A percentile compares a stretch with the other conserved stretches of the same genome.
Conservation (phyloP, 1,140 invertebrate species). For the Drosophila kepulauana region DNA sequence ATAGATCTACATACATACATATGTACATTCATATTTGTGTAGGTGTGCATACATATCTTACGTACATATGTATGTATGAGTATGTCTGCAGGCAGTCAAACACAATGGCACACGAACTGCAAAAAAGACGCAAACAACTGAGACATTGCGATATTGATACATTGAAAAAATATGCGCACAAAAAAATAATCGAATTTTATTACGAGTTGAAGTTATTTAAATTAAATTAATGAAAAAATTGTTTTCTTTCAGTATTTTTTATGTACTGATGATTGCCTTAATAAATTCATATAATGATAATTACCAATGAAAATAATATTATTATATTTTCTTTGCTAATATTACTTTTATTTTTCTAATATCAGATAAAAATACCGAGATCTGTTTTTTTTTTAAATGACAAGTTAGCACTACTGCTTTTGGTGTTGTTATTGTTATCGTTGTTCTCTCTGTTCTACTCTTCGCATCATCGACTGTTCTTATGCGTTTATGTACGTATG, state of each 20-base stretch:
- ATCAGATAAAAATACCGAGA: too few relatives aligned
- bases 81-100: slow-evolving; percentile 9
- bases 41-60: slow-evolving; percentile 3
- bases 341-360: too few relatives aligned
- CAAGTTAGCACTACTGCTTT: background rate
- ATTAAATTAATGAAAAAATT: too few relatives aligned
- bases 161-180: too few relatives aligned
- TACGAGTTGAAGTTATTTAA: too few relatives aligned
- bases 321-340: too few relatives aligned
- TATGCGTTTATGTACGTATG: slow-evolving; percentile 26
- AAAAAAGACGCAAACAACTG: slow-evolving; percentile 41
- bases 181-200: too few relatives aligned
- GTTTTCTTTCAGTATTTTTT: too few relatives aligned
- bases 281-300: too few relatives aligned
- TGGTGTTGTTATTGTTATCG: slow-evolving; percentile 41
- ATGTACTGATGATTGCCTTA: too few relatives aligned
- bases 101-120: slow-evolving; percentile 54
- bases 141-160: background rate
- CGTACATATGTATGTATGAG: background rate
- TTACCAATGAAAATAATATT: too few relatives aligned
- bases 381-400: background rate
- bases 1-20: slow-evolving; percentile 3
- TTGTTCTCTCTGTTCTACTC: slow-evolving; percentile 43
- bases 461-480: slow-evolving; percentile 55
- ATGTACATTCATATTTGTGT: background rate